Percentiles rank a stretch among this genome's conserved stretches.
Evolutionary conservation across 2,888 invertebrate species (phyloP).

Genomic region (Scaptodrosophila latifasciaeformis): DNA sequence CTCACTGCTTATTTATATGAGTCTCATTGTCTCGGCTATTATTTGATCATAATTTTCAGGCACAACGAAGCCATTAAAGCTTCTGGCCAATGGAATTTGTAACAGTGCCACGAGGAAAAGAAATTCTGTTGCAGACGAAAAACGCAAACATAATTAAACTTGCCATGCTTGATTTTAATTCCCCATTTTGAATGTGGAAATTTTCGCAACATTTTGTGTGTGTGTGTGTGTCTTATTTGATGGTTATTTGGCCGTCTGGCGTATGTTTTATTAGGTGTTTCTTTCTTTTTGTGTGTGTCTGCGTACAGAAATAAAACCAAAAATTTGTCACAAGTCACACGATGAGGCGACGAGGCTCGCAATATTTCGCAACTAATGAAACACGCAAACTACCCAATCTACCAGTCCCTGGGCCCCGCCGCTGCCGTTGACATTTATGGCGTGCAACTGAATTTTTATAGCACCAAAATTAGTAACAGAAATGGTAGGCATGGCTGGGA

Average conservation of each 20-base stretch:
- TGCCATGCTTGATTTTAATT: slow-evolving; percentile 36
- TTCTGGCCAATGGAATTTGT: not conserved
- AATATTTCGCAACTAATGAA: slow-evolving; percentile 62
- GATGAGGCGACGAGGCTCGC: slow-evolving; percentile 25
- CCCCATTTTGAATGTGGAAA: slow-evolving; percentile 37
- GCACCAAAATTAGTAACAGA: slow-evolving; percentile 59
- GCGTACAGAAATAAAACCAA: slow-evolving; percentile 55
- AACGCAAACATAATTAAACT: slow-evolving; percentile 65
- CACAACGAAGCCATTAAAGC: no score
- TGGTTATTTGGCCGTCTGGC: not conserved
- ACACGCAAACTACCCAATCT: slow-evolving; percentile 43
- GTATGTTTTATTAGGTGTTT: slow-evolving; percentile 49
- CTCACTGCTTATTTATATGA: no score
- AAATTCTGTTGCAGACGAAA: slow-evolving; percentile 46
- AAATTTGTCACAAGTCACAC: slow-evolving; percentile 53
- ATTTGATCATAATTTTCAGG: no score
- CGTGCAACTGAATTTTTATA: slow-evolving; percentile 64
- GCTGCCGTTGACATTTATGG: slow-evolving; percentile 58
- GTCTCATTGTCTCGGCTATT: no score
- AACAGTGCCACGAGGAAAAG: slow-evolving; percentile 31
- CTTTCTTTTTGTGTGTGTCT: slow-evolving; percentile 14
- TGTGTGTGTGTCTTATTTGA: not conserved
- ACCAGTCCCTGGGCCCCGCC: not conserved
- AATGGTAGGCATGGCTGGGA: slow-evolving; percentile 27
- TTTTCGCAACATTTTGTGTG: slow-evolving; percentile 18